A percentile compares a stretch with the other conserved stretches of the same genome.
phyloP scores from a whole-genome alignment of 2,797 vertebrate genomes.

The Corythornis leucogaster region DNA sequence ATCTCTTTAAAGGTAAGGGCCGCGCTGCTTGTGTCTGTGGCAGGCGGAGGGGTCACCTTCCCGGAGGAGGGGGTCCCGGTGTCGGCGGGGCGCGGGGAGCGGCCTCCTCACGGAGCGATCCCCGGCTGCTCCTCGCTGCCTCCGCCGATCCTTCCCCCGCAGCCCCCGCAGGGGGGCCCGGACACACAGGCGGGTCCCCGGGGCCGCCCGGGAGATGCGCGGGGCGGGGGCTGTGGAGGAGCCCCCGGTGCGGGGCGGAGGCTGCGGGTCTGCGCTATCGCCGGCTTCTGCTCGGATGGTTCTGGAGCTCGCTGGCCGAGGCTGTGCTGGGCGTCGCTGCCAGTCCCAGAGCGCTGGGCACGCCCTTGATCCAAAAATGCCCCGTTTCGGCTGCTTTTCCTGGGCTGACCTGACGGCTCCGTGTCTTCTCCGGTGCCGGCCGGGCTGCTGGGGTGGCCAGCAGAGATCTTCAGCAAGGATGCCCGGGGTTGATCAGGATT shows the following conservation, averaged over 20 bases:
- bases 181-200: conserved; percentile 60
- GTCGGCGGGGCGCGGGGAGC: not conserved
- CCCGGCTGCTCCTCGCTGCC: not conserved
- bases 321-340: not conserved
- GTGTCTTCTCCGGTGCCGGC: not conserved
- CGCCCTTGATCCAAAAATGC: rapidly evolving
- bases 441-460: not conserved
- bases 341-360: not conserved
- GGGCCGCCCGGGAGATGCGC: not conserved
- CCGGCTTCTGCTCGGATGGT: not conserved
- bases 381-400: not conserved
- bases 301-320: not conserved
- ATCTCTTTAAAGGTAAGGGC: conserved; percentile 78
- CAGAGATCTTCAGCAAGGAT: not conserved
- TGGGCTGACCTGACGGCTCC: rapidly evolving
- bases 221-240: not conserved
- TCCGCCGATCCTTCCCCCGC: not conserved
- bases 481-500: not conserved
- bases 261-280: not conserved
- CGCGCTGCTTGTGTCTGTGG: rapidly evolving
- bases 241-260: not conserved
- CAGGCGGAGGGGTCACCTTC: not conserved
- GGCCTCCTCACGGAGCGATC: not conserved
- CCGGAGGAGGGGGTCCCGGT: not conserved
- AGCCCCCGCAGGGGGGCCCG: too few relatives aligned